Conservation (phyloP, 92 coral and sea anemone genomes). For the Metridium senile region DNA sequence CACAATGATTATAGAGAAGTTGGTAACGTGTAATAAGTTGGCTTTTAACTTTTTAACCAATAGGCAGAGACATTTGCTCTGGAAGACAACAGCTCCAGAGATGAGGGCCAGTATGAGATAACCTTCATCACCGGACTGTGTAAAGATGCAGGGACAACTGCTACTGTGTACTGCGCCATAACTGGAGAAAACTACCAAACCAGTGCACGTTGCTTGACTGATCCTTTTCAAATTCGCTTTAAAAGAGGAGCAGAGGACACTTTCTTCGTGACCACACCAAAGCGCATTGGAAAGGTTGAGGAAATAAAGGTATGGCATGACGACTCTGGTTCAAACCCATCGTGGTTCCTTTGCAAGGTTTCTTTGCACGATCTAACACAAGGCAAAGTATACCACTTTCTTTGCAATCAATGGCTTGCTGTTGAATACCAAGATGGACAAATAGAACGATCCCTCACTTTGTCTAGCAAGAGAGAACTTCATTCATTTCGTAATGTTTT, state of each 20-base stretch:
- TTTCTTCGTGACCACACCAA: conserved; percentile 25
- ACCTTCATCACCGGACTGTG: conserved; percentile 34
- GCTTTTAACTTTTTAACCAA: background rate
- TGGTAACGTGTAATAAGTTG: background rate
- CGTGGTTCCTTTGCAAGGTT: conserved; percentile 36
- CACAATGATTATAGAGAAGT: background rate
- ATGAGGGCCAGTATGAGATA: conserved; percentile 37
- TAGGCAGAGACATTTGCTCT: conserved; percentile 39
- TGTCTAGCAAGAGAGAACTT: conserved; percentile 16
- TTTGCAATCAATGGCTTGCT: conserved; percentile 46
- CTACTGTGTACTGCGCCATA: conserved; percentile 29
- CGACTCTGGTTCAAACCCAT: conserved; percentile 34
- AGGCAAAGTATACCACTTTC: conserved; percentile 6
- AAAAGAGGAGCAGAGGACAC: conserved; percentile 40
- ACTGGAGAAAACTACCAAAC: conserved; percentile 26
- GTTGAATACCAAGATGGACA: conserved; percentile 41
- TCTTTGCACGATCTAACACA: conserved; percentile 19
- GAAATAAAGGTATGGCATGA: conserved; percentile 41
- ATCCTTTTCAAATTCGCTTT: conserved; percentile 37
- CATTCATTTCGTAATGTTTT: conserved; percentile 13
- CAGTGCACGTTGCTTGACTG: conserved; percentile 10
- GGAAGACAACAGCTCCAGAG: conserved; percentile 36
- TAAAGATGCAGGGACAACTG: conserved; percentile 42
- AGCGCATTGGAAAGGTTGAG: conserved; percentile 24
- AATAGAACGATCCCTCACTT: conserved; percentile 19